Evolutionary conservation across 2,113 vertebrate species (phyloP).

Genomic region (Elephantulus edwardii): DNA sequence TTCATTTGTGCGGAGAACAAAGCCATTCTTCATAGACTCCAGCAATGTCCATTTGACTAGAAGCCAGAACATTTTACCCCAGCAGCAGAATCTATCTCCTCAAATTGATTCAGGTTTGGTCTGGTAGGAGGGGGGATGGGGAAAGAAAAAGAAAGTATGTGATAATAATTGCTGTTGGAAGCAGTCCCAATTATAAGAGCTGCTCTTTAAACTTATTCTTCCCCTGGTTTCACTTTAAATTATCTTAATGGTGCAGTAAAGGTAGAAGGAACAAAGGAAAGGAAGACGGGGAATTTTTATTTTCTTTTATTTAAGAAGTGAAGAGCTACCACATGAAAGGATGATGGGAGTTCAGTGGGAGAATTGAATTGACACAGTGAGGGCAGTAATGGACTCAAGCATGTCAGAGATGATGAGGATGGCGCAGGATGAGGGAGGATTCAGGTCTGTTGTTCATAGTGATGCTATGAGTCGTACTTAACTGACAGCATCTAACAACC

Average conservation of each 20-base stretch:
- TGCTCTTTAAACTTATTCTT: conserved; percentile 67
- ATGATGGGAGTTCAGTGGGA: background rate
- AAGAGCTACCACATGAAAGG: background rate
- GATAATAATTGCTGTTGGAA: conserved; percentile 76
- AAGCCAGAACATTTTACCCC: conserved; percentile 60
- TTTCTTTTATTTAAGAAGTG: conserved; percentile 20
- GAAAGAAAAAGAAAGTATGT: conserved; percentile 34
- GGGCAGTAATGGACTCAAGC: no score
- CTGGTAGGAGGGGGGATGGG: background rate
- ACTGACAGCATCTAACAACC: no score
- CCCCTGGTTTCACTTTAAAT: conserved; percentile 71
- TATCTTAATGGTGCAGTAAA: conserved; percentile 55
- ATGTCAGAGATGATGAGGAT: no score
- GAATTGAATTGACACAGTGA: no score
- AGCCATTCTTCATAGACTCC: conserved; percentile 47
- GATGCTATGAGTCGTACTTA: no score
- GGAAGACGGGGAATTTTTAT: background rate
- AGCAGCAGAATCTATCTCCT: conserved; percentile 39
- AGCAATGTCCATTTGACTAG: conserved; percentile 51
- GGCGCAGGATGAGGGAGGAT: no score
- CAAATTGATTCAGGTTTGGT: conserved; percentile 53
- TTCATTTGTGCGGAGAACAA: conserved; percentile 53
- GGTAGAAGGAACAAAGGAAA: conserved; percentile 35
- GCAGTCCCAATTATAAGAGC: conserved; percentile 41
- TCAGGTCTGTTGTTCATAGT: no score